Base-by-base conservation (phyloP, 2,797 vertebrate species). In the Hyperoplus lanceolatus region DNA sequence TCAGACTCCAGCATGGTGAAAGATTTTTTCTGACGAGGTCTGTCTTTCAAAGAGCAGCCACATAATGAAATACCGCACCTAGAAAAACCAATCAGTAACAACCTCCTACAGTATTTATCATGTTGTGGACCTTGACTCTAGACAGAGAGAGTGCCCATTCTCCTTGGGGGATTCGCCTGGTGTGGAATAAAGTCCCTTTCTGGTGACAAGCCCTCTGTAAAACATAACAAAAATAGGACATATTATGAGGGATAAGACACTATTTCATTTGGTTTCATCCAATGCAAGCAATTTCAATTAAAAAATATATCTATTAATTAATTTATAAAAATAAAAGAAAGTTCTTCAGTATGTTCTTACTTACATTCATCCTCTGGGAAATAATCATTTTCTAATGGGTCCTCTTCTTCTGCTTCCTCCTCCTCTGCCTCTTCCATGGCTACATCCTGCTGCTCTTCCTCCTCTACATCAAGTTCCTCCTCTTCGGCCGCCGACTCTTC, bases 321-420 rank as follows among this genome's bases (percentile, higher is more conserved):
- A 29, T 29, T 29, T 70, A 1, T 9, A 8, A 66, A 60, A 12
- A n/a, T 1, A n/a, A 15, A 39, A 51, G 3, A 41, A 4, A 3
- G 12, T 38, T 10, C 21, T 56, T 43, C 0, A 0, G 29, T 45
- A n/a, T 41, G 21, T 41, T 76, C 8, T 45, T 2, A 88, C 92
- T 90, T 82, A 93, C 90, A 91, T 84, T 94, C 48, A 11, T 88
- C 69, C 50, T 90, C 84, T 56, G 39, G 42, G 21, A 42, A 73
- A 66, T 21, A 38, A 43, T 87, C 3, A 8, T 77, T 80, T 76
- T 91, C 85, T 45, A 61, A 70, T 2, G 43, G 53, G 55, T 76
- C 84, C 10, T 74, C 86, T 48, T 6, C 84, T 39, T 81, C 66
- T 5, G 78, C 77, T 46, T 15, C 70, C 16, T 73, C 87, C 16